phyloP scores from a whole-genome alignment of 1,140 invertebrate species.

The Drosophila kepulauana region DNA sequence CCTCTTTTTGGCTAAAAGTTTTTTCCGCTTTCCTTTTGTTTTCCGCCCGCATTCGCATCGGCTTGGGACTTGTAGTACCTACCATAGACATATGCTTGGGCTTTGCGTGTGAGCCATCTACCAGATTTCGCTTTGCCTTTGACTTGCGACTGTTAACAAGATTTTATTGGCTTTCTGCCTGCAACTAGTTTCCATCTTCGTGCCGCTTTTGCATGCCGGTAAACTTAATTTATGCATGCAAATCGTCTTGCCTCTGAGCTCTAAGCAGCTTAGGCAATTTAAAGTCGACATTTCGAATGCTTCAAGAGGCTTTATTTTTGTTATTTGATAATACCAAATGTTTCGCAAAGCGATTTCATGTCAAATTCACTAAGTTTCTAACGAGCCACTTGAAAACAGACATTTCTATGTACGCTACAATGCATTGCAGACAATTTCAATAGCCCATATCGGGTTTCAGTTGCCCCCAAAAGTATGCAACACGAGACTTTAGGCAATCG shows the following conservation, averaged over 20 bases:
- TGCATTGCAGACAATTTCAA: constrained; percentile 14
- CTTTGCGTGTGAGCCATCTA: constrained; percentile 19
- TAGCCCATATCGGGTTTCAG: constrained; percentile 18
- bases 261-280: constrained; percentile 27
- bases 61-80: constrained; percentile 12
- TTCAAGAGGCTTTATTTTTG: constrained; percentile 3
- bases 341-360: not conserved
- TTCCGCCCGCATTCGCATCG: constrained; percentile 22
- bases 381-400: constrained; percentile 1
- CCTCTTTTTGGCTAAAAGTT: constrained; percentile 57
- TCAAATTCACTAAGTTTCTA: not conserved
- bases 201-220: not conserved
- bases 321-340: constrained; percentile 17
- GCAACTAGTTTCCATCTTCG: constrained; percentile 15
- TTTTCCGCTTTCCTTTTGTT: constrained; percentile 49
- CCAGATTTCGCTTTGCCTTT: constrained; percentile 32
- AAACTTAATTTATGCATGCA: constrained; percentile 20
- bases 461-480: constrained; percentile 5
- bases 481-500: constrained; percentile 6
- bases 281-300: constrained; percentile 10
- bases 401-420: not conserved
- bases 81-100: constrained; percentile 13
- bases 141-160: constrained; percentile 61
- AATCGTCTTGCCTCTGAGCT: constrained; percentile 8
- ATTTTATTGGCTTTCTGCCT: constrained; percentile 48